Conservation (phyloP, 2,113 vertebrate genomes). For the Syngnathus floridae region DNA sequence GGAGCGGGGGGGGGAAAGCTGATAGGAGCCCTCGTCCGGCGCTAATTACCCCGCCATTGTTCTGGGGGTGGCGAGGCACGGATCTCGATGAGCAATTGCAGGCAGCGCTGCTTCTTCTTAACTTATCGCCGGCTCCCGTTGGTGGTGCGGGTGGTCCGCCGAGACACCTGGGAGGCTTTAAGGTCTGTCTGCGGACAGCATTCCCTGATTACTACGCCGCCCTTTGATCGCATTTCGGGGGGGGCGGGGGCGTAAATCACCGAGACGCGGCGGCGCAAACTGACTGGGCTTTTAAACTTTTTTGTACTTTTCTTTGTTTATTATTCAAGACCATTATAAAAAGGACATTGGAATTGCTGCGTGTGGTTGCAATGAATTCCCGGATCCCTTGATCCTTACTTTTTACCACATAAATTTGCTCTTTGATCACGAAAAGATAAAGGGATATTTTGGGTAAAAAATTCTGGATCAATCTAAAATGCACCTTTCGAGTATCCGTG, state of each 20-base stretch:
- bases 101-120: slow-evolving; percentile 46
- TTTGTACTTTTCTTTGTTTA: not conserved
- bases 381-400: not conserved
- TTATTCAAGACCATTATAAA: not conserved
- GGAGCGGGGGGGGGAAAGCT: slow-evolving; percentile 60
- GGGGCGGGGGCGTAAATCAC: not conserved
- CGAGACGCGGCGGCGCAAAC: not conserved
- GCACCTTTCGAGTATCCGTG: not conserved
- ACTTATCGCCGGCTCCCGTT: slow-evolving; percentile 46
- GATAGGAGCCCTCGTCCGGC: slow-evolving; percentile 55
- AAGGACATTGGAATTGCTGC: not conserved
- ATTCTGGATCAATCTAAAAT: not conserved
- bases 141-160: slow-evolving; percentile 5
- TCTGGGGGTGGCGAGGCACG: slow-evolving; percentile 7
- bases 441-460: not conserved
- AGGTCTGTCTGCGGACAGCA: not conserved
- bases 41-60: slow-evolving; percentile 70
- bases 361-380: not conserved
- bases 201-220: slow-evolving; percentile 8
- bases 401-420: not conserved
- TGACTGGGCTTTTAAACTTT: not conserved
- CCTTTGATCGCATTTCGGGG: not conserved
- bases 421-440: not conserved
- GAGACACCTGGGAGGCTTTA: slow-evolving; percentile 4
- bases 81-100: not conserved